These are phyloP conservation scores for Megaleporinus macrocephalus DNA, from an alignment of 2,113 vertebrate species.

Conservation along the genomic window DNA sequence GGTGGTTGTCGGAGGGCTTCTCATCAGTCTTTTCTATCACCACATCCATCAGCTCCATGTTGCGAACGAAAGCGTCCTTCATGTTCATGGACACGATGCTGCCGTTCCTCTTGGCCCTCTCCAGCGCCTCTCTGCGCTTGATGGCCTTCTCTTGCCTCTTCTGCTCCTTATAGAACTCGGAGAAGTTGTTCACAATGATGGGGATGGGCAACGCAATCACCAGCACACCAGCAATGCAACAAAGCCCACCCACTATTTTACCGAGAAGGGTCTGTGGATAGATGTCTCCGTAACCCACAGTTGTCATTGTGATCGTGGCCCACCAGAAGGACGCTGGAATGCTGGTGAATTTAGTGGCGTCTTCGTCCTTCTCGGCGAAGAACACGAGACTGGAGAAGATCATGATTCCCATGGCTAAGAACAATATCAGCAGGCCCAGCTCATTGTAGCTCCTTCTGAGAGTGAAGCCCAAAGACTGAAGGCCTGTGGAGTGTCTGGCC, in stretches of 20 bases:
- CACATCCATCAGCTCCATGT: constrained; percentile 94
- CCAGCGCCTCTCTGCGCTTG: constrained; percentile 95
- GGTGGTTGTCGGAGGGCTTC: constrained; percentile 84
- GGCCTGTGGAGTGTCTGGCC: constrained; percentile 94
- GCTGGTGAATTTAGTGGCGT: constrained; percentile 97
- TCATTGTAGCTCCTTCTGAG: constrained; percentile 96
- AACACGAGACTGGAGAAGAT: constrained; percentile 99
- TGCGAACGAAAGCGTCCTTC: constrained; percentile 94
- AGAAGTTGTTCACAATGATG: constrained; percentile 99
- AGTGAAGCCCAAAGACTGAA: constrained; percentile 96
- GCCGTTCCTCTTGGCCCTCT: constrained; percentile 94
- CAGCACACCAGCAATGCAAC: constrained; percentile 96
- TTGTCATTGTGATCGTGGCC: constrained; percentile 99
- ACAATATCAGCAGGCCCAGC: constrained; percentile 92
- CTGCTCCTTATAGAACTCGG: constrained; percentile 98
- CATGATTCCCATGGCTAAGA: constrained; percentile 99
- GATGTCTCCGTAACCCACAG: constrained; percentile 97
- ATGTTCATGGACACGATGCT: constrained; percentile 97
- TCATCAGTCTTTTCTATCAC: constrained; percentile 90
- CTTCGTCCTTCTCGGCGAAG: constrained; percentile 98
- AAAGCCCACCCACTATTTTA: constrained; percentile 97
- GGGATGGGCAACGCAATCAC: constrained; percentile 98
- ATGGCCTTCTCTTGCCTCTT: constrained; percentile 98
- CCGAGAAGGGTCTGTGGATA: constrained; percentile 95
- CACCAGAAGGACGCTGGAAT: constrained; percentile 99